These are phyloP conservation scores for Drosophila greeni DNA, from an alignment of 2,888 invertebrate species.

Conservation along the genomic window DNA sequence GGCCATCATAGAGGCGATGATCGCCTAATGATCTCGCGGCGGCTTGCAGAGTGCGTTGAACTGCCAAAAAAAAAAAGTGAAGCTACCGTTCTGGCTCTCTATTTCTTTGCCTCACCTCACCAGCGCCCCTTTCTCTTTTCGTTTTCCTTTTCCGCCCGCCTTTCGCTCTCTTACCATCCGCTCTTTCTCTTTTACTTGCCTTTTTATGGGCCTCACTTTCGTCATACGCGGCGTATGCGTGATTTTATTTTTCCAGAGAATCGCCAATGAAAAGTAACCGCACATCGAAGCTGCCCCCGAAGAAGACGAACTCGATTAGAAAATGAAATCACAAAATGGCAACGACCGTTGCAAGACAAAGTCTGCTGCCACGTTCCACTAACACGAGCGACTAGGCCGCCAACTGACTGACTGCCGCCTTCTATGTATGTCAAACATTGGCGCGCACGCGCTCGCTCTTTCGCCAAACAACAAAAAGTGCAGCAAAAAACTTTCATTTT, in stretches of 20 bases:
- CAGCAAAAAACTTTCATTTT: conserved; percentile 67
- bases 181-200: conserved; percentile 28
- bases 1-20: conserved; percentile 28
- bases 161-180: conserved; percentile 36
- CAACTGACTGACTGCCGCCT: conserved; percentile 47
- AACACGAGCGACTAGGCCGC: conserved; percentile 36
- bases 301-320: conserved; percentile 55
- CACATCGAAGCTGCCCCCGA: conserved; percentile 20
- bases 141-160: conserved; percentile 18
- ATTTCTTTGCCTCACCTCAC: conserved; percentile 10
- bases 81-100: conserved; percentile 47
- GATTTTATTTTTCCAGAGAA: conserved; percentile 50
- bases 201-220: conserved; percentile 57
- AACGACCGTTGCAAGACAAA: conserved; percentile 69
- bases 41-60: conserved; percentile 60
- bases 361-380: conserved; percentile 58
- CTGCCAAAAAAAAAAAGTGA: conserved; percentile 62
- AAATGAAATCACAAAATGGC: conserved; percentile 70
- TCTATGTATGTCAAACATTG: conserved; percentile 70
- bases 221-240: conserved; percentile 62
- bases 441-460: conserved; percentile 53
- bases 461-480: conserved; percentile 32
- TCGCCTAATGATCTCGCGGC: conserved; percentile 43
- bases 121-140: conserved; percentile 14
- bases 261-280: conserved; percentile 27